Base-by-base conservation (phyloP, 2,113 vertebrate genomes). In the Sceloporus tristichus region DNA sequence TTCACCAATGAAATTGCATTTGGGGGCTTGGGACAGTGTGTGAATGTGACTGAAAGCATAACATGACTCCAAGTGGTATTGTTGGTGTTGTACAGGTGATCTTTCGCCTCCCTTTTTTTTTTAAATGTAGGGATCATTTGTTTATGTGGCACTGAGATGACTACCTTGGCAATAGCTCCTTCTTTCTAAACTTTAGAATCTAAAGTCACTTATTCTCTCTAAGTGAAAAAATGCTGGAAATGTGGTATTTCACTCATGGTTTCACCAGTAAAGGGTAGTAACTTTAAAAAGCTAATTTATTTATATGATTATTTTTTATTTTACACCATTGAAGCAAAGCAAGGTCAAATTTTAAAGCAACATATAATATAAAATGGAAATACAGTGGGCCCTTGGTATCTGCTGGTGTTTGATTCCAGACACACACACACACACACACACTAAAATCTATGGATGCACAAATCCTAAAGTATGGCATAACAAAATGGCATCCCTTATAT, bases 101-200 rank as follows among this genome's bases (percentile, higher is more conserved):
- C 9, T 59, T 59, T 56, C 14, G 10, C 4, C 14, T 2, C 14
- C 14, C 56, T 13, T 59, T 59, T 59, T 59, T 59, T 23, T 29
- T 3, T 9, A 9, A 14, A 0, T 1, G 19, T 40, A 1, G 56
- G 2, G 9, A 2, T 59, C 14, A 14, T 59, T 59, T 59, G 56
- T 59, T 4, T 8, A 2, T 27, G 0, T 16, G 0, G n/a, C 59
- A 9, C 73, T 18, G 76, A 85, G 14, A 76, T n/a, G 6, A 27
- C 27, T 62, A 27, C n/a, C n/a, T 21, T 83, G 40, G 25, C 25
- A 83, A 11, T 10, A n/a, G 81, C 23, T 70, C 4, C 38, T 70
- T 82, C 14, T 82, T n/a, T 10, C 56, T 6, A 38, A 65, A n/a
- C 34, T 34, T 34, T 34, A 34, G 34, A 34, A 34, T 34, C 34